Evolutionary conservation across 2,888 invertebrate genomes (phyloP).

Genomic region (Apantesis nais): DNA sequence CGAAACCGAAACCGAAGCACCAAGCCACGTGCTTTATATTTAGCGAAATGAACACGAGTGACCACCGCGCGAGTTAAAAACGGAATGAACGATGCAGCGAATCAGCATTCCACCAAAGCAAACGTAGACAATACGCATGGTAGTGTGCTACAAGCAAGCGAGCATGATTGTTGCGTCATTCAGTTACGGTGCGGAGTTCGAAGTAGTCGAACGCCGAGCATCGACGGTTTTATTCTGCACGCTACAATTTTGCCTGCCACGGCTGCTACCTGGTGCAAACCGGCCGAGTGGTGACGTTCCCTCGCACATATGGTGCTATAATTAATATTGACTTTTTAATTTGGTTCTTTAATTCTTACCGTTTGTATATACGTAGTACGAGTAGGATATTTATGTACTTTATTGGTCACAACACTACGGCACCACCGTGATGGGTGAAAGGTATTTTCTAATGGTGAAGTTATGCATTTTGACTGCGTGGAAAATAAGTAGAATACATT

Average conservation of each 20-base stretch:
- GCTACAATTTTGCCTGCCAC: slow-evolving; percentile 18
- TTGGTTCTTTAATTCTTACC: slow-evolving; percentile 20
- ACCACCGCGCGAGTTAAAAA: slow-evolving; percentile 65
- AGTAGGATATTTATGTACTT: slow-evolving; percentile 15
- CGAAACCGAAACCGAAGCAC: slow-evolving; percentile 62
- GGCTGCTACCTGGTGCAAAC: slow-evolving; percentile 21
- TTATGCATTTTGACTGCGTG: not conserved
- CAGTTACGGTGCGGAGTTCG: slow-evolving; percentile 19
- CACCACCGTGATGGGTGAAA: slow-evolving; percentile 5
- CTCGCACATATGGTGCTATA: slow-evolving; percentile 13
- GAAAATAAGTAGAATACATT: not conserved
- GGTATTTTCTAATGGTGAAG: not conserved
- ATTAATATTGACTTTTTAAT: slow-evolving; percentile 21
- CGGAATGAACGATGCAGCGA: slow-evolving; percentile 65
- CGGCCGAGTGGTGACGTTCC: slow-evolving; percentile 22
- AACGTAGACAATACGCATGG: slow-evolving; percentile 50
- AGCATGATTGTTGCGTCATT: slow-evolving; percentile 66
- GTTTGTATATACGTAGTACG: slow-evolving; percentile 12
- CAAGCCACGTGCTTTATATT: slow-evolving; percentile 75
- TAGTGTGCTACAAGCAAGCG: slow-evolving; percentile 55
- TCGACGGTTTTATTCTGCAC: slow-evolving; percentile 26
- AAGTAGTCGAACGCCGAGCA: slow-evolving; percentile 21
- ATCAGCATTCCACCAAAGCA: slow-evolving; percentile 30
- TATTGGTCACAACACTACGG: slow-evolving; percentile 23
- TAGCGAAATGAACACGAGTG: slow-evolving; percentile 61